phyloP scores from a whole-genome alignment of 2,888 invertebrate genomes.

The Dusona sp. region DNA sequence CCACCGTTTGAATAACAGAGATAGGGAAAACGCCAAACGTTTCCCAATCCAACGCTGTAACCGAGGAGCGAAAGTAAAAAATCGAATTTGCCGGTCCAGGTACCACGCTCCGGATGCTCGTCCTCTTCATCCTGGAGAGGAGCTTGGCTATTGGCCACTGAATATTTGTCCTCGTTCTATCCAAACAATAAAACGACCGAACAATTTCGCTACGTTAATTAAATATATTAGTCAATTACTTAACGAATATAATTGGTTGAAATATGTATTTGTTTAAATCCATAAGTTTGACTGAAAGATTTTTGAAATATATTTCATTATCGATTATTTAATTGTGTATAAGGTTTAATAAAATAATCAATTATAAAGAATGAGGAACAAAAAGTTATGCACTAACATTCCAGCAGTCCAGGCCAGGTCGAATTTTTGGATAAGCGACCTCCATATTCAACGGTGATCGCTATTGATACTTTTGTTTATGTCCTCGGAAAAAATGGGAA shows the following conservation, averaged over 20 bases:
- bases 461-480: slow-evolving; percentile 15
- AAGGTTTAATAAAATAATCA: background rate
- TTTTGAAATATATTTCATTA: background rate
- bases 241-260: background rate
- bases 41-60: slow-evolving; percentile 91
- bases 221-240: background rate
- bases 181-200: slow-evolving; percentile 15
- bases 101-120: slow-evolving; percentile 87
- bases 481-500: background rate
- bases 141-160: slow-evolving; percentile 85
- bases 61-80: slow-evolving; percentile 90
- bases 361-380: background rate
- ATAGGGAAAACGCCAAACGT: slow-evolving; percentile 92
- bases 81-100: slow-evolving; percentile 91
- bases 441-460: slow-evolving; percentile 76
- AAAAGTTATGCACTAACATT: slow-evolving; percentile 77
- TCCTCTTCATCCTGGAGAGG: slow-evolving; percentile 83
- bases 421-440: slow-evolving; percentile 82
- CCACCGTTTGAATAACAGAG: slow-evolving; percentile 92
- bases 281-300: background rate
- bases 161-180: slow-evolving; percentile 85
- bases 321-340: background rate
- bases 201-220: background rate
- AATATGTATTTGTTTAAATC: background rate
- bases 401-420: slow-evolving; percentile 83